Base-by-base conservation (phyloP, 2,888 invertebrate species). In the Dexiosoma caninum region DNA sequence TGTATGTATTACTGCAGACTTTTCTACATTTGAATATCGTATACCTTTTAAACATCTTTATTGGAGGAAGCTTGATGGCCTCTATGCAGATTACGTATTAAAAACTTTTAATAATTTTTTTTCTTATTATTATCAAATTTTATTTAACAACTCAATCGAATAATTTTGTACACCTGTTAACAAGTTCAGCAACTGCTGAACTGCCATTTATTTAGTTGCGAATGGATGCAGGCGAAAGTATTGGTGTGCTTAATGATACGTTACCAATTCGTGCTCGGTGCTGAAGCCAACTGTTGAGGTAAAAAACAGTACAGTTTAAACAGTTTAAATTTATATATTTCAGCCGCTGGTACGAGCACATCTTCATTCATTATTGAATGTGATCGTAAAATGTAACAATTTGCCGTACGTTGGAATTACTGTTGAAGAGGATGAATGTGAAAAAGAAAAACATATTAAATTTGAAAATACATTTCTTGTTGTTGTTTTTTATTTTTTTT, bases 151-250 rank as follows among this genome's bases (percentile, higher is more conserved):
- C 30, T 49, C 19, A 66, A 66, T 59, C 32, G 46, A 27, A 70
- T 35, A 64, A 37, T 70, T 70, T 55, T 16, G 3, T 51, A 42
- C 71, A 81, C 67, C 76, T 81, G 80, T 67, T 72, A 67, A 69
- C 71, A 69, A 27, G 14, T 75, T 46, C 30, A 44, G 23, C 62
- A 16, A 19, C 9, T 21, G 21, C 27, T 27, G n/a, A n/a, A 27
- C 74, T 49, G n/a, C 57, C 40, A 59, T 30, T 46, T 10, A n/a
- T 35, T 42, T 21, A 30, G 12, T 16, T 37, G 9, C 8, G 12
- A 37, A 16, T 14, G 16, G 6, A 27, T 9, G 21, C n/a, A 4
- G 10, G n/a, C 2, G n/a, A 27, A n/a, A 4, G 6, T 49, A 30
- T 42, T 23, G n/a, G 37, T 37, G 2, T 32, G 55, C 59, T 67